Conservation (phyloP, 2,888 invertebrate genomes). For the Odontocolon sp. region DNA sequence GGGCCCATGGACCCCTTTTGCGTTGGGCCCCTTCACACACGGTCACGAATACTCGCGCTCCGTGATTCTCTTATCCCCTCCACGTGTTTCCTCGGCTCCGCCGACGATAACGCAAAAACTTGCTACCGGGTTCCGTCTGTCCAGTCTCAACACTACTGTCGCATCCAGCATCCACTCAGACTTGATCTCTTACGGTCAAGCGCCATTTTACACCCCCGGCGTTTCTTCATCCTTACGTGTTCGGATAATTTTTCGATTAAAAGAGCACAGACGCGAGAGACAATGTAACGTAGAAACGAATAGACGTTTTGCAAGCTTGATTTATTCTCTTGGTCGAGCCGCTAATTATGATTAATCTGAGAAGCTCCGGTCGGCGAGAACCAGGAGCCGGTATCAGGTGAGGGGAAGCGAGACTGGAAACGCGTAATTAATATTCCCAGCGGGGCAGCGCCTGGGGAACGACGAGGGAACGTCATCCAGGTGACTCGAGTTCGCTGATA, state of each 20-base stretch:
- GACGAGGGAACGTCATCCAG: conserved; percentile 69
- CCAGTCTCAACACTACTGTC: too few relatives aligned
- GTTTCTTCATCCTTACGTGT: not conserved
- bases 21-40: conserved; percentile 12
- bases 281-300: not conserved
- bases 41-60: conserved; percentile 1
- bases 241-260: conserved; percentile 5
- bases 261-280: not conserved
- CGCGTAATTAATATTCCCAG: conserved; percentile 77
- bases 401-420: conserved; percentile 53
- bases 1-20: conserved; percentile 39
- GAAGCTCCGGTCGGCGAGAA: conserved; percentile 66
- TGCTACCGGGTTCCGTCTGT: conserved; percentile 72
- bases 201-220: conserved; percentile 62
- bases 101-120: conserved; percentile 72
- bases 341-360: conserved; percentile 78
- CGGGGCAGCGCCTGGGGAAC: conserved; percentile 68
- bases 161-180: too few relatives aligned
- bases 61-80: conserved; percentile 42
- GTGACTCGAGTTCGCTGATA: conserved; percentile 62
- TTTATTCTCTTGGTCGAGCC: conserved; percentile 55
- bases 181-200: conserved; percentile 40
- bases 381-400: conserved; percentile 61
- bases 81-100: conserved; percentile 61
- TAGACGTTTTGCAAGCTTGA: not conserved